Evolutionary conservation across 2,888 invertebrate species (phyloP), one percentile per base, ranked within the genome.

Genomic region (Apotomis betuletana): DNA sequence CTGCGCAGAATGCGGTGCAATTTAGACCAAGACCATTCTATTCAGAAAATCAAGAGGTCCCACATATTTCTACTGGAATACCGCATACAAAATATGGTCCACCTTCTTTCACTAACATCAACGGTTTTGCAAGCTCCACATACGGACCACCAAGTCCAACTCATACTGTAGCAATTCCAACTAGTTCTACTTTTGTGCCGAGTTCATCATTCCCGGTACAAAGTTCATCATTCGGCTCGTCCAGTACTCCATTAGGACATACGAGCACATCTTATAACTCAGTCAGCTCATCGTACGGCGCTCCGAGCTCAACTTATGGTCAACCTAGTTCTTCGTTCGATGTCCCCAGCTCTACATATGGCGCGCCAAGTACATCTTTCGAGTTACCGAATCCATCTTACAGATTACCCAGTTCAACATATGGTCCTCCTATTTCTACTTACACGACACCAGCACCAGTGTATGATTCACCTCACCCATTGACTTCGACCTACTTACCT

Each of bases 1-100:
- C 91, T 49, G 87, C 89, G 10, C 82, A 86, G 73, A 87, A 86
- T 72, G 69, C 78, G n/a, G 77, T 77, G 3, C 84, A 87, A 64
- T 87, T 83, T 73, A 77, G 82, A 49, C 84, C 89, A 3, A 85
- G 89, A 70, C 77, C 85, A 8, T 89, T 87, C 67, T 83, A 84
- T 64, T 74, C 78, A 67, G 79, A 81, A 67, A 80, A 75, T 74
- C 80, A 82, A 74, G 78, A 84, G 62, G 77, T 81, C 5, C 81
- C 83, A 27, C 85, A 85, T 67, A 71, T 85, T 36, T 78, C 81
- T 13, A 81, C 86, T 51, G 85, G 82, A 58, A 76, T 83, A 12
- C 87, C 90, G 1, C 87, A 89, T 76, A 78, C 80, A 9, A 83
- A 79, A 38, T 91, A 91, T 76, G 90, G 89, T 0, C 85, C 85